phyloP scores from a whole-genome alignment of 2,888 invertebrate genomes.

The Pyrrhopygopsis socrates region DNA sequence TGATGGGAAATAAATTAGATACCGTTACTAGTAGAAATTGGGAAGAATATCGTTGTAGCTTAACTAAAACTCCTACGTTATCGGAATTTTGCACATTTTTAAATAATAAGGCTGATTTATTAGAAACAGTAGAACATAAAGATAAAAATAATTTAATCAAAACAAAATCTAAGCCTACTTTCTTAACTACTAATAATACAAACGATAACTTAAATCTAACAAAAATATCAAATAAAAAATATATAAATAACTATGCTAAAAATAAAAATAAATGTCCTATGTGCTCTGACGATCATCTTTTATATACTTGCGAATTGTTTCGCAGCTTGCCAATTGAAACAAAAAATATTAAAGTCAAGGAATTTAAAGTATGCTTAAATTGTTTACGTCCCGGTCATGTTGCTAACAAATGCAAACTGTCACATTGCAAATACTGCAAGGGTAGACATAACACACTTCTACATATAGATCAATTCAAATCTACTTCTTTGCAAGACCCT shows the following conservation, averaged over 20 bases:
- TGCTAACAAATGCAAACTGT: background rate
- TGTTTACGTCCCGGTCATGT: slow-evolving; percentile 51
- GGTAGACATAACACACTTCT: slow-evolving; percentile 44
- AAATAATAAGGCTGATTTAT: slow-evolving; percentile 21
- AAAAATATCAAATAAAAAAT: background rate
- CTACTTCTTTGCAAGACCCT: background rate
- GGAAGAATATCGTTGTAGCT: slow-evolving; percentile 35
- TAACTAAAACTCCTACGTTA: slow-evolving; percentile 18
- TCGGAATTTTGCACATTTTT: slow-evolving; percentile 1
- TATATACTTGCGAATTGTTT: slow-evolving; percentile 40
- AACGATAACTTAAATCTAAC: background rate
- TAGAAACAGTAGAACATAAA: slow-evolving; percentile 11
- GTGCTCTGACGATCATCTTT: slow-evolving; percentile 39
- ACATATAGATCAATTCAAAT: slow-evolving; percentile 20
- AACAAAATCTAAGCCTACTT: background rate
- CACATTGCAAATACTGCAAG: slow-evolving; percentile 40
- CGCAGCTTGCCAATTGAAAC: slow-evolving; percentile 26
- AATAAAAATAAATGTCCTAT: slow-evolving; percentile 12
- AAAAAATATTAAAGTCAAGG: slow-evolving; percentile 15
- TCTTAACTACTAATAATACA: background rate
- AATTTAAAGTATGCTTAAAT: slow-evolving; percentile 43
- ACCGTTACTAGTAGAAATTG: slow-evolving; percentile 16
- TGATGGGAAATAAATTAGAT: background rate
- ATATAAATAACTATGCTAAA: background rate
- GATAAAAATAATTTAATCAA: background rate